phyloP scores from a whole-genome alignment of 2,888 invertebrate genomes.

The Dastarcus helophoroides region DNA sequence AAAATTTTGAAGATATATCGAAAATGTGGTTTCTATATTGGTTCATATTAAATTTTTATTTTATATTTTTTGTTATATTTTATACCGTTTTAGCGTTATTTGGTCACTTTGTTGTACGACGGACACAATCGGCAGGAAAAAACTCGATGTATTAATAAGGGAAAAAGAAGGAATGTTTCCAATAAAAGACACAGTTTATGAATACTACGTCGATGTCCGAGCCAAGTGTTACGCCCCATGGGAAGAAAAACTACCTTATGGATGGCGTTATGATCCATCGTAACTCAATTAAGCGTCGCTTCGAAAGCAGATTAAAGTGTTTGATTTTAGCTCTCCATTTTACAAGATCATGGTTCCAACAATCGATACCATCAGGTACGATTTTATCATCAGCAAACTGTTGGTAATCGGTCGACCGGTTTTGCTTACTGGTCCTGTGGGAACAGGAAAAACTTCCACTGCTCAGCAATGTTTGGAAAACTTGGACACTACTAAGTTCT shows the following conservation, averaged over 20 bases:
- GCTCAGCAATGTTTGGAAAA: slow-evolving; percentile 54
- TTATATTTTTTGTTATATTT: slow-evolving; percentile 1
- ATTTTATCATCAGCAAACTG: slow-evolving; percentile 57
- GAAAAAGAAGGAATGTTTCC: slow-evolving; percentile 74
- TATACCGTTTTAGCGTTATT: slow-evolving; percentile 49
- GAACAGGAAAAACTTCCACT: slow-evolving; percentile 79
- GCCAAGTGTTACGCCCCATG: slow-evolving; percentile 61
- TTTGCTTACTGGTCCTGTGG: slow-evolving; percentile 71
- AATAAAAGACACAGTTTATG: slow-evolving; percentile 76
- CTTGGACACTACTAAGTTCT: slow-evolving; percentile 47
- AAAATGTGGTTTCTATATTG: slow-evolving; percentile 66
- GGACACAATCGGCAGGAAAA: slow-evolving; percentile 64
- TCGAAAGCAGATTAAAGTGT: too few relatives aligned
- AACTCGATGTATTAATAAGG: slow-evolving; percentile 67
- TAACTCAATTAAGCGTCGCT: too few relatives aligned
- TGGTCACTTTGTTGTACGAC: slow-evolving; percentile 81
- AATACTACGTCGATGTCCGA: slow-evolving; percentile 75
- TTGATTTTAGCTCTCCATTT: slow-evolving; percentile 55
- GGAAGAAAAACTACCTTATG: slow-evolving; percentile 64
- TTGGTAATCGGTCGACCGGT: slow-evolving; percentile 57
- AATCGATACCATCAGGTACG: slow-evolving; percentile 76
- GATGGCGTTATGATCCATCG: slow-evolving; percentile 62
- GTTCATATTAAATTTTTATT: slow-evolving; percentile 31
- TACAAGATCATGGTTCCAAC: slow-evolving; percentile 80
- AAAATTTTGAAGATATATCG: slow-evolving; percentile 45